Evolutionary conservation across 2,888 invertebrate genomes (phyloP).

Genomic region (Allophyes oxyacanthae): DNA sequence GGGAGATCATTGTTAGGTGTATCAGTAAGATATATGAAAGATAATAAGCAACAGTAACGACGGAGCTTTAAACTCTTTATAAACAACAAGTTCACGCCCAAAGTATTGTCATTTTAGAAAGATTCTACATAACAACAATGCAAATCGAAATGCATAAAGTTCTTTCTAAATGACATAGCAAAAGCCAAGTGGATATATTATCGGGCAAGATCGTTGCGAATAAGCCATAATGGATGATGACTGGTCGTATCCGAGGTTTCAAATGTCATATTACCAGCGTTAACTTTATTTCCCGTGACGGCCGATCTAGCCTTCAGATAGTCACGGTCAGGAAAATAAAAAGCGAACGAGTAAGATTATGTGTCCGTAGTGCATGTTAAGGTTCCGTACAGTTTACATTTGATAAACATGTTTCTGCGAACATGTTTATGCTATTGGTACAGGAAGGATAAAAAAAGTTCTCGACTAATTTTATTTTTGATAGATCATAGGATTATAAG

Average conservation of each 20-base stretch:
- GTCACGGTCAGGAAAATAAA: conserved; percentile 62
- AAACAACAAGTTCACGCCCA: not conserved
- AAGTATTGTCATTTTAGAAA: not conserved
- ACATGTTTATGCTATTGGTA: not conserved
- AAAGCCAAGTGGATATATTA: conserved; percentile 61
- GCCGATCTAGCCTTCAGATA: conserved; percentile 61
- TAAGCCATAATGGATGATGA: conserved; percentile 74
- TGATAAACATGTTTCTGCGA: conserved; percentile 12
- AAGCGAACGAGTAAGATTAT: conserved; percentile 38
- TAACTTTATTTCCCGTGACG: conserved; percentile 69
- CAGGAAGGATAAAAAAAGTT: too few relatives aligned
- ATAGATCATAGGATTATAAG: not conserved
- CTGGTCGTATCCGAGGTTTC: conserved; percentile 63
- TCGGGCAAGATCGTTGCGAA: conserved; percentile 62
- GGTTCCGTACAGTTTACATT: conserved; percentile 23
- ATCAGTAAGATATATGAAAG: too few relatives aligned
- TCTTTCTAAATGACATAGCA: conserved; percentile 65
- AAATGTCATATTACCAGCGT: conserved; percentile 68
- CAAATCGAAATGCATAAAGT: conserved; percentile 50
- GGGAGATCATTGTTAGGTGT: too few relatives aligned
- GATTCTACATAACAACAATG: conserved; percentile 12
- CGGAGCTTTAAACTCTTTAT: too few relatives aligned
- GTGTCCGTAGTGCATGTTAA: conserved; percentile 20
- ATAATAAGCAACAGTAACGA: too few relatives aligned
- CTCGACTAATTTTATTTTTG: too few relatives aligned